Evolutionary conservation across 37 sponge, comb jelly and placozoan genomes (phyloP), one percentile per base, ranked within the genome.

Genomic region (Aplysina aerophoba): DNA sequence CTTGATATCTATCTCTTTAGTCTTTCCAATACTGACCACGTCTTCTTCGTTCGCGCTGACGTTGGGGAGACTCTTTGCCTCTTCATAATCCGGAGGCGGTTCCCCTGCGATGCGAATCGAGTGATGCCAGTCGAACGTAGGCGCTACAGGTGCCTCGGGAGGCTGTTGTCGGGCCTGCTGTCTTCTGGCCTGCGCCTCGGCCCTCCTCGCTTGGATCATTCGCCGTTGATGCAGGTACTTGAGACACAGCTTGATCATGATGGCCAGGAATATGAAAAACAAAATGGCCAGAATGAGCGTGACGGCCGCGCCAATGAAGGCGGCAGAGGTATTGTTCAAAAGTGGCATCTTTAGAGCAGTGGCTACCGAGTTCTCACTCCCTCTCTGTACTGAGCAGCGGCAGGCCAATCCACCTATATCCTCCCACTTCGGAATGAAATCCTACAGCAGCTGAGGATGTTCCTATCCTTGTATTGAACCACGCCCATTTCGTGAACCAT

Each of bases 111-210:
- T 93, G 1, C 91, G 63, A 0, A 93, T 90, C 27, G 90, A 88
- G 55, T 93, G 94, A 40, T 90, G 94, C 94, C 94, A 93, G 88
- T 93, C 88, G 82, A 90, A 93, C 0, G 94, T 90, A 21, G 94
- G 90, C 24, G 74, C 68, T 20, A 90, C 88, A 0, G 94, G 88
- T 12, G 54, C 78, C 41, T 75, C 78, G 5, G 78, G 78, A 6
- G 78, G 78, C 37, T 53, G 54, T 11, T 75, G 78, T 40, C 78
- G 39, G 24, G 44, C 54, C 14, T 75, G 78, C 22, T 75, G 78
- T 40, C 78, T 75, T 40, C 78, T 75, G 21, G 78, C 78, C 12
- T 75, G 78, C 37, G 37, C 78, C 54, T 75, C 78, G 2, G 54
- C 78, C 24, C 78, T 36, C 40, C 37, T 30, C n/a, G 78, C 78